Evolutionary conservation across 2,888 invertebrate species (phyloP).

Genomic region (Leptopilina syphax): DNA sequence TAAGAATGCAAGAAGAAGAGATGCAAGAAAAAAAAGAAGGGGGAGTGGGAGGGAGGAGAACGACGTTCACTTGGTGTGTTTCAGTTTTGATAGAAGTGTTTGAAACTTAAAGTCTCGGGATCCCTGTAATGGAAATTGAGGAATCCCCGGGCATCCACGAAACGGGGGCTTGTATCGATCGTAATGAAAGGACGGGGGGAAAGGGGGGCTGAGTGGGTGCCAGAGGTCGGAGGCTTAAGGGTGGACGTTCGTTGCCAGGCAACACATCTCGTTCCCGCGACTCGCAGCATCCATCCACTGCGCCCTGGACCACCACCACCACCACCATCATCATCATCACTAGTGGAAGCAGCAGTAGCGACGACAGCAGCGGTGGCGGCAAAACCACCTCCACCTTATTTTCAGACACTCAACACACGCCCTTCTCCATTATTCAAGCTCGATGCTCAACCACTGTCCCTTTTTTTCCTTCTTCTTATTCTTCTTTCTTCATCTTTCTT

Average conservation of each 20-base stretch:
- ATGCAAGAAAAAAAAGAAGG: constrained; percentile 7
- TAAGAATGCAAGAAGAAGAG: constrained; percentile 24
- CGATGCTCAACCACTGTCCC: constrained; percentile 71
- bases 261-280: constrained; percentile 66
- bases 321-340: neutral
- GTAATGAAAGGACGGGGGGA: constrained; percentile 57
- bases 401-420: constrained; percentile 54
- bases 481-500: no score
- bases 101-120: constrained; percentile 63
- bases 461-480: constrained; percentile 50
- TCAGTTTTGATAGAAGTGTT: constrained; percentile 35
- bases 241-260: constrained; percentile 74
- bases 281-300: constrained; percentile 67
- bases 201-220: constrained; percentile 53
- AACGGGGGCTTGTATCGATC: constrained; percentile 71
- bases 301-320: constrained; percentile 49
- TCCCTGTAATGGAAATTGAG: constrained; percentile 70
- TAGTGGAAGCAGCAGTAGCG: constrained; percentile 31
- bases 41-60: neutral
- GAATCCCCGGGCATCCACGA: constrained; percentile 71
- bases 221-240: constrained; percentile 70
- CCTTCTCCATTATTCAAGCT: constrained; percentile 71
- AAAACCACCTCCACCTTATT: constrained; percentile 29
- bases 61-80: constrained; percentile 41
- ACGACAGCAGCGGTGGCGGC: constrained; percentile 28